phyloP scores from a whole-genome alignment of 2,113 vertebrate genomes.

The Macquaria ambigua region DNA sequence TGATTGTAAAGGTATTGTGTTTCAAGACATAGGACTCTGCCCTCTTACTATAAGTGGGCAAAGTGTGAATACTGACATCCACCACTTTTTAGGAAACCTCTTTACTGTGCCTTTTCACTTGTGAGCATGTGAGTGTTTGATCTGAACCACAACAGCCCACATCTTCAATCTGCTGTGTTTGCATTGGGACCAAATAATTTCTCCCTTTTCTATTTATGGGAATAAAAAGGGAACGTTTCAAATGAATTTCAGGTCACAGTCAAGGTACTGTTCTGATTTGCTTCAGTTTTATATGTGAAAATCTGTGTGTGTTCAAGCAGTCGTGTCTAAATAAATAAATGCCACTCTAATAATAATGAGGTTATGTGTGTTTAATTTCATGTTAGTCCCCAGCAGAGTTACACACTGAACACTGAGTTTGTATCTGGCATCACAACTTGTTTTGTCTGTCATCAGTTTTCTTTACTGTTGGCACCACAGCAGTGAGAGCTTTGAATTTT shows the following conservation, averaged over 20 bases:
- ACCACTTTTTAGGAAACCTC: no score
- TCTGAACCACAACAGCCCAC: neutral
- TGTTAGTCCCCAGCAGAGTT: neutral
- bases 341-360: constrained; percentile 21
- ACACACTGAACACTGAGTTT: neutral
- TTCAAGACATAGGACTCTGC: neutral
- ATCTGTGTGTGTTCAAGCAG: constrained; percentile 32
- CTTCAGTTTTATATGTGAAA: constrained; percentile 53
- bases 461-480: neutral
- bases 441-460: neutral
- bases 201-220: constrained; percentile 46
- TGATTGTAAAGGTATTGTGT: neutral
- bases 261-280: constrained; percentile 46
- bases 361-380: neutral
- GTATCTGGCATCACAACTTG: neutral
- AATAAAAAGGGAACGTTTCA: constrained; percentile 48
- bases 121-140: constrained; percentile 32
- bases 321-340: constrained; percentile 69
- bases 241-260: constrained; percentile 14
- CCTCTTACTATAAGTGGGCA: neutral
- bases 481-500: neutral
- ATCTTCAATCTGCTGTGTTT: constrained; percentile 26
- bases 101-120: constrained; percentile 65
- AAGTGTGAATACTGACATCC: neutral
- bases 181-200: constrained; percentile 71